Percentiles rank a stretch among this genome's conserved stretches.
These are phyloP conservation scores for Microctenopoma lineatum DNA, from an alignment of 2,797 vertebrate genomes.

Conservation along the genomic window DNA sequence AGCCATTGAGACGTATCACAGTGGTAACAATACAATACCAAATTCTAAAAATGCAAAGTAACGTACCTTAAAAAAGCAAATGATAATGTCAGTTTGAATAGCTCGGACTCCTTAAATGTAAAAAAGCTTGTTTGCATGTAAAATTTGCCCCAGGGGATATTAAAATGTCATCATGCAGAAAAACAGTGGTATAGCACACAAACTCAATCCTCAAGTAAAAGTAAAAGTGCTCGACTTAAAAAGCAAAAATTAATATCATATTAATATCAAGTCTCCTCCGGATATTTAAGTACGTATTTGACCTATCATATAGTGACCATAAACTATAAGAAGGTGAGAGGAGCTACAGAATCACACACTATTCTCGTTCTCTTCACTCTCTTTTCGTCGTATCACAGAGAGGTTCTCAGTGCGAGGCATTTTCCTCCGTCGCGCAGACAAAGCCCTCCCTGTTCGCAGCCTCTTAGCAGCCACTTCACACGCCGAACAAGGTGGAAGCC, in stretches of 20 bases:
- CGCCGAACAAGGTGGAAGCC: constrained; percentile 76
- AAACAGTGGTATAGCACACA: no score
- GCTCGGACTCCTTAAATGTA: background rate
- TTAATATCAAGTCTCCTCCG: no score
- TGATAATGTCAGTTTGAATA: background rate
- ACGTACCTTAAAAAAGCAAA: no score
- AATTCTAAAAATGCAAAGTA: no score
- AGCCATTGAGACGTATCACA: background rate
- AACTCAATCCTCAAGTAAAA: no score
- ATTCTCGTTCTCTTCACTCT: constrained; percentile 18
- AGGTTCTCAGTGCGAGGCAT: constrained; percentile 56
- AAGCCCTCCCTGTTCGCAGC: constrained; percentile 80
- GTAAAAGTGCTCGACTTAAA: no score
- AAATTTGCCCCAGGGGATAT: no score
- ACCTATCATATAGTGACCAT: no score
- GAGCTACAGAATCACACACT: constrained; percentile 14
- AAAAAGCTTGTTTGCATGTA: background rate
- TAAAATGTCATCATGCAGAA: no score
- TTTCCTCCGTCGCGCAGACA: constrained; percentile 70
- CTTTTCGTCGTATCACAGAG: constrained; percentile 50
- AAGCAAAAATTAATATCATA: no score
- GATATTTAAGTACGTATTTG: no score
- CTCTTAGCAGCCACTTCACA: constrained; percentile 88
- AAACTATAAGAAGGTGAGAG: constrained; percentile 1
- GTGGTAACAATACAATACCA: no score